Conservation (phyloP, 2,888 invertebrate species). For the Xestia c-nigrum region DNA sequence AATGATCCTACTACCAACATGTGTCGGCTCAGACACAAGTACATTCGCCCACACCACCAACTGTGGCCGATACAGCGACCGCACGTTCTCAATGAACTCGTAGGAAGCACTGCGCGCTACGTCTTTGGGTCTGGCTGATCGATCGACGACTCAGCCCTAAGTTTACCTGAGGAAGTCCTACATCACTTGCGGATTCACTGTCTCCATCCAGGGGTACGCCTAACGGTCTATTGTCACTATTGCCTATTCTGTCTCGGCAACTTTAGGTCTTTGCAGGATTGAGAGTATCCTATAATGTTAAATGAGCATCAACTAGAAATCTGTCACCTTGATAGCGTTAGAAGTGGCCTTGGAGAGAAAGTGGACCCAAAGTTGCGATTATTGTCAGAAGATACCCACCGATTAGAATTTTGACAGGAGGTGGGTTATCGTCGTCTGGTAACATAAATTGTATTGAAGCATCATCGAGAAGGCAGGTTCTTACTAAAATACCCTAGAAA, state of each 20-base stretch:
- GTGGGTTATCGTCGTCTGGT: neutral
- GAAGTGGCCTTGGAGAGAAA: neutral
- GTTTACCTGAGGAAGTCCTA: neutral
- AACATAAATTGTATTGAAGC: neutral
- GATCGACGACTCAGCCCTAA: too few species aligned
- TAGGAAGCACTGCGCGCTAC: too few species aligned
- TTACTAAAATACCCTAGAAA: conserved; percentile 6
- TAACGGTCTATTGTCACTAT: neutral
- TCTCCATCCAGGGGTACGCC: neutral
- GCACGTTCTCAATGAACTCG: too few species aligned
- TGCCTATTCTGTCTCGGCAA: neutral
- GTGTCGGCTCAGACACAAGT: too few species aligned
- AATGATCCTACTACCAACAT: too few species aligned
- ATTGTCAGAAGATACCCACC: too few species aligned
- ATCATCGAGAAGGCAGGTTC: neutral
- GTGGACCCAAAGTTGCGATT: too few species aligned
- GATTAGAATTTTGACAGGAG: neutral
- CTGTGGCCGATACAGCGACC: too few species aligned
- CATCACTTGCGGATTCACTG: neutral
- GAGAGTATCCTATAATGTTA: neutral
- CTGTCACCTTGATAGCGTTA: neutral
- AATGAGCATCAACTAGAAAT: neutral
- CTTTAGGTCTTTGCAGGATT: neutral
- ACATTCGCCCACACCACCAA: too few species aligned
- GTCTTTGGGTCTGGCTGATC: too few species aligned